These are phyloP conservation scores for Chaetodon auriga DNA, from an alignment of 2,113 vertebrate genomes.

Conservation along the genomic window DNA sequence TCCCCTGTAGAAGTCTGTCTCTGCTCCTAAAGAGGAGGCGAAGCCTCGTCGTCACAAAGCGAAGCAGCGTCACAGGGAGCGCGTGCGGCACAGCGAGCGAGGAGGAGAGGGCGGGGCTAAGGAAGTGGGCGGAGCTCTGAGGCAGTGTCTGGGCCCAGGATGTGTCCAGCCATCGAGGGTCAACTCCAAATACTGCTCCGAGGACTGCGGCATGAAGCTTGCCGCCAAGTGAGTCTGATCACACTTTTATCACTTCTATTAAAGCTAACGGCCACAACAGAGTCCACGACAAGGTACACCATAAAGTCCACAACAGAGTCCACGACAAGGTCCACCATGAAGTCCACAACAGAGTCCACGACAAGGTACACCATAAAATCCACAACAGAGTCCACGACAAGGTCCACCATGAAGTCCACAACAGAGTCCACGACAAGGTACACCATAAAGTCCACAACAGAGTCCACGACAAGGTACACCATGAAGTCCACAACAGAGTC, in stretches of 20 bases:
- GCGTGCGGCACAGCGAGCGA: constrained; percentile 87
- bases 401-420: no score
- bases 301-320: no score
- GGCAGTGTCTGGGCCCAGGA: constrained; percentile 92
- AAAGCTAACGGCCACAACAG: no score
- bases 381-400: no score
- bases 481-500: no score
- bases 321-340: no score
- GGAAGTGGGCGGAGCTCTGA: constrained; percentile 81
- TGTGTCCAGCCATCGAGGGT: constrained; percentile 87
- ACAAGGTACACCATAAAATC: no score
- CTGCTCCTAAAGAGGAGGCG: constrained; percentile 82
- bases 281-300: no score
- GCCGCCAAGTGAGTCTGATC: constrained; percentile 89
- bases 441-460: no score
- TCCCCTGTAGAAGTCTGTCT: constrained; percentile 58
- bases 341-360: no score
- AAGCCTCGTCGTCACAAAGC: constrained; percentile 89
- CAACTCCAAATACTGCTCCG: constrained; percentile 93
- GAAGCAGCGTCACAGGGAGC: constrained; percentile 91
- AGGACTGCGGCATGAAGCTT: constrained; percentile 94
- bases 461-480: no score
- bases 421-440: no score
- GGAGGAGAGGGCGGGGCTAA: constrained; percentile 75
- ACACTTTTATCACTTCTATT: background rate